Conservation (phyloP, 2,888 invertebrate species). For the Helobdella robusta region DNA sequence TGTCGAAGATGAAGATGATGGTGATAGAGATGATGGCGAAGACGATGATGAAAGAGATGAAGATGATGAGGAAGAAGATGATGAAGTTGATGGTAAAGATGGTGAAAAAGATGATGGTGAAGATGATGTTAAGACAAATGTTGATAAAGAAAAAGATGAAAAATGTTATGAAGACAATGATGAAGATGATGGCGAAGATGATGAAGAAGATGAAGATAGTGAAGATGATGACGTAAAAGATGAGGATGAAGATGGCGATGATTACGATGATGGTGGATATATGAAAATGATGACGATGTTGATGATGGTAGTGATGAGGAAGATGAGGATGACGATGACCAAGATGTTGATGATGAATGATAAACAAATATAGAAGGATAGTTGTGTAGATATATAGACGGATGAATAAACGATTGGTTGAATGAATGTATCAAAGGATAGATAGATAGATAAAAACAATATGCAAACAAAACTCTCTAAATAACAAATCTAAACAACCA, state of each 20-base stretch:
- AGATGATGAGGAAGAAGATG: background rate
- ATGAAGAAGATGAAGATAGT: background rate
- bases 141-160: background rate
- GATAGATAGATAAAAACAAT: background rate
- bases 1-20: background rate
- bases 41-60: background rate
- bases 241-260: background rate
- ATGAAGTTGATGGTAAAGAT: too few species aligned
- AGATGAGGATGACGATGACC: background rate
- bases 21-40: background rate
- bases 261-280: slow-evolving; percentile 3
- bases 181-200: too few species aligned
- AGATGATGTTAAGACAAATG: background rate
- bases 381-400: too few species aligned
- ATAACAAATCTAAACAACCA: too few species aligned
- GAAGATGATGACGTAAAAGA: background rate
- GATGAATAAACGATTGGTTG: too few species aligned
- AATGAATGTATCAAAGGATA: background rate
- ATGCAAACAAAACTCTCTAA: too few species aligned
- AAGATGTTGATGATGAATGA: background rate
- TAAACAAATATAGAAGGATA: background rate
- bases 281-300: slow-evolving; percentile 21
- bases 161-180: too few species aligned
- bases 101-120: too few species aligned
- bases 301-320: slow-evolving; percentile 24